A percentile compares a stretch with the other conserved stretches of the same genome.
Conservation (phyloP, 2,797 vertebrate species). For the Mormyrops boulengeri region DNA sequence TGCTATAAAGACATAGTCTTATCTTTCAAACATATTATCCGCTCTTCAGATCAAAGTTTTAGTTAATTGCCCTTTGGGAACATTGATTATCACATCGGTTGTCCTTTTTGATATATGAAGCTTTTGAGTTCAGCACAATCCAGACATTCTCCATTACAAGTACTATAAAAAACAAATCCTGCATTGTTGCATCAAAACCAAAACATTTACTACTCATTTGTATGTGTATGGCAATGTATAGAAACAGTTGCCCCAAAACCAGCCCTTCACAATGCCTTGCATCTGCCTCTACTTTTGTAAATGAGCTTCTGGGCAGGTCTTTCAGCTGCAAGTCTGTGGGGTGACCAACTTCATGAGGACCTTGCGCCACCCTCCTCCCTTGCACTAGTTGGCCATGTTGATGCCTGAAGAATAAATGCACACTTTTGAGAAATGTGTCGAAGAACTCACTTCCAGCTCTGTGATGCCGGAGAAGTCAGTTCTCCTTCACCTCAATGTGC, state of each 20-base stretch:
- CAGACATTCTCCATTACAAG: background rate
- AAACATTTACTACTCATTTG: background rate
- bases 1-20: background rate
- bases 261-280: constrained; percentile 69
- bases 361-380: constrained; percentile 53
- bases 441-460: constrained; percentile 60
- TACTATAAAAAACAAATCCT: background rate
- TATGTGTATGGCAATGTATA: background rate
- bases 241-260: constrained; percentile 56
- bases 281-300: constrained; percentile 58
- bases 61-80: background rate
- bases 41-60: background rate
- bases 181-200: background rate
- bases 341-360: constrained; percentile 86
- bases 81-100: background rate
- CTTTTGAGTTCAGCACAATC: background rate
- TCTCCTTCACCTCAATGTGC: constrained; percentile 48
- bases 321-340: constrained; percentile 76
- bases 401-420: constrained; percentile 76
- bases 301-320: constrained; percentile 36
- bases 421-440: constrained; percentile 46
- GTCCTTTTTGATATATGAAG: background rate
- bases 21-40: background rate
- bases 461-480: constrained; percentile 55
- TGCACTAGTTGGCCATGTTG: constrained; percentile 85